Conservation (phyloP, 2,797 vertebrate species). For the Poecilia gillii region DNA sequence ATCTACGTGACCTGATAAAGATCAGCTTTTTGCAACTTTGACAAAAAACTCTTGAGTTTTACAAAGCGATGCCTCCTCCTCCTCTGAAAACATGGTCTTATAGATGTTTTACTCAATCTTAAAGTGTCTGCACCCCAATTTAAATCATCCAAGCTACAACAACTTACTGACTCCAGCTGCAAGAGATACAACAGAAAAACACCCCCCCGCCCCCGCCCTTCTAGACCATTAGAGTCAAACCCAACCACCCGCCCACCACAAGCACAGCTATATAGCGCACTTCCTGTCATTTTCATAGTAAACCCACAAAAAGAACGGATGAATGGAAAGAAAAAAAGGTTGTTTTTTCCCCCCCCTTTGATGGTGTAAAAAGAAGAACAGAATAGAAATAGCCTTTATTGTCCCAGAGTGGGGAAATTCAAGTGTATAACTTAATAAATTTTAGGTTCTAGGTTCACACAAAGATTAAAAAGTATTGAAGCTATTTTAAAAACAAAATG, state of each 20-base stretch:
- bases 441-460: neutral
- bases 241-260: neutral
- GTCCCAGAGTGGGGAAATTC: too few relatives aligned
- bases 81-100: neutral
- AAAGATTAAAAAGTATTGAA: neutral
- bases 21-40: neutral
- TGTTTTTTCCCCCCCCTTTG: too few relatives aligned
- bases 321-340: neutral
- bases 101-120: neutral
- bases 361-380: neutral
- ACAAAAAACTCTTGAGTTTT: neutral
- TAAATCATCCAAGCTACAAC: neutral
- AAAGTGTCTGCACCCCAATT: neutral
- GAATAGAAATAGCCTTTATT: neutral
- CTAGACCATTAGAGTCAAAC: neutral
- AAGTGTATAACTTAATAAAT: too few relatives aligned
- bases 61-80: neutral
- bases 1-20: neutral
- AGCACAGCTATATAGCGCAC: neutral
- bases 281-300: slow-evolving; percentile 5
- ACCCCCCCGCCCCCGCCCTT: neutral
- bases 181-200: neutral
- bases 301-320: neutral
- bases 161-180: neutral
- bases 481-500: neutral